Evolutionary conservation across 2,888 invertebrate species (phyloP), one percentile per base, ranked within the genome.

Genomic region (Megastigmus dorsalis): DNA sequence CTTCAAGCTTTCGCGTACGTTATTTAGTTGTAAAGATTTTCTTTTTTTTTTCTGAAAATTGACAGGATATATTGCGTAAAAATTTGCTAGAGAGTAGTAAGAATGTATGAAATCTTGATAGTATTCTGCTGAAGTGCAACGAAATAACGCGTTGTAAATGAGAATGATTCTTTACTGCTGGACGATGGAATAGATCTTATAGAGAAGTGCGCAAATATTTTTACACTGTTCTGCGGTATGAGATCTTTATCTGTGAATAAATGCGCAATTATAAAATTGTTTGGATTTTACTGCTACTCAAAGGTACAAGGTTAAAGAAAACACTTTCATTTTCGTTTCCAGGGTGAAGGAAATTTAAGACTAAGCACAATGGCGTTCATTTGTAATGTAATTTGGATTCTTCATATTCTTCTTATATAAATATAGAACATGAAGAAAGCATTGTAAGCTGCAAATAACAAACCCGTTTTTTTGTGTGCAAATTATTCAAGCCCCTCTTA

Each of bases 151-250:
- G 15, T 15, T 62, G 30, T 38, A 63, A 45, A 71, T 28, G 30
- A 55, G 9, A 20, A 69, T 50, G 15, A 54, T 41, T 13, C 33
- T 43, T 48, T 10, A 30, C 5, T 52, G n/a, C 28, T 60, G 15
- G 28, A 66, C 18, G 3, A 18, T 30, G 7, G 23, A 69, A 55
- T 57, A 62, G 23, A 60, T 38, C 23, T 54, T 57, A 15, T 23
- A 52, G 7, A 45, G n/a, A 70, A 70, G 6, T 55, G 28, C 30
- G 28, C 26, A 38, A 66, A 70, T 70, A 70, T 73, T 73, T 73
- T 73, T 73, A 73, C 63, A 71, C 41, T 38, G 15, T 54, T 66
- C 15, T 59, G 18, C 26, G n/a, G 23, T 45, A 41, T 20, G 43
- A 18, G 26, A n/a, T 13, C 41, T 55, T 66, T 55, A 33, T 48